Base-by-base conservation (phyloP, 2,797 vertebrate species). In the Hippopotamyrus pictus region DNA sequence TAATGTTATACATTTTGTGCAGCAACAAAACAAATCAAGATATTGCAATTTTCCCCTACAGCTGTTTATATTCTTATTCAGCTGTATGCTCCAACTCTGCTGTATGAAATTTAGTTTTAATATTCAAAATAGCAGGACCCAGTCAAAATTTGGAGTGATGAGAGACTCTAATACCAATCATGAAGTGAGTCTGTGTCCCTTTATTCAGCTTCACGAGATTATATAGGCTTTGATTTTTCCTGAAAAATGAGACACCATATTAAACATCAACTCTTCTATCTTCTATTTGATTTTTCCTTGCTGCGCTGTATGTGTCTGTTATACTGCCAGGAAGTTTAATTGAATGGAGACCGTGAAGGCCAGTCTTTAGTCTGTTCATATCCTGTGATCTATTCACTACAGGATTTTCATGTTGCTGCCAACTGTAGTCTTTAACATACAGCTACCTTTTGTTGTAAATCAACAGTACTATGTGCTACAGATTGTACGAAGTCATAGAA, bases 181-280 rank as follows among this genome's bases (percentile, higher is more conserved):
- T 22, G 46, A 51, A 50, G 48, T 50, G 22, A n/a, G 83, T 50
- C 83, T 85, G 11, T 12, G 29, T 29, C 83, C 5, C 22, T 50
- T 51, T n/a, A 50, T 85, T 50, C 83, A 85, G 48, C 83, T 14
- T 17, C 22, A 22, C 22, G 22, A 33, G 46, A 50, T 33, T 33
- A 25, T 50, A 85, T 29, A 53, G 83, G 83, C 50, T 50, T 85
- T 85, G 83, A 85, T 85, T 85, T 53, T 85, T 53, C 48, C 22
- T 7, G 22, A 85, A 29, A 85, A 85, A 85, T 85, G 11, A 85
- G 83, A 29, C 25, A 33, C 83, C 48, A 85, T 85, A 85, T 51
- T 85, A 85, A 25, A 19, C 6, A 17, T 53, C 9, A 14, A 51
- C n/a, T 29, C 22, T 29, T 22, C 44, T 50, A n/a, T 9, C 17